Base-by-base conservation (phyloP, 2,797 vertebrate genomes). In the Rhinoraja longicauda region DNA sequence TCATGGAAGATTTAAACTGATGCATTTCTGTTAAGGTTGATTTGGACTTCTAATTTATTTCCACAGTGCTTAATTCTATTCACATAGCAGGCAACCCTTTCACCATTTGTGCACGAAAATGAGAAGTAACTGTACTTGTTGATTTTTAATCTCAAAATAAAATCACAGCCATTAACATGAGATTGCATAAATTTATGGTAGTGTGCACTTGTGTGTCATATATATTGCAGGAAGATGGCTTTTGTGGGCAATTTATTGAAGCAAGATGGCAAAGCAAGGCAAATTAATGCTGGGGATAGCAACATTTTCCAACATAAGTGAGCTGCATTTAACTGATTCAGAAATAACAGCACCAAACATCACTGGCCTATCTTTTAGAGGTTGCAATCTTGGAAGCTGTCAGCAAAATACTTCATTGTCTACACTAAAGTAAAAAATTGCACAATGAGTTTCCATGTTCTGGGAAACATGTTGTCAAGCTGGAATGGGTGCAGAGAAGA, bases 121-220 rank as follows among this genome's bases (percentile, higher is more conserved):
- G 17, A 91, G 21, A 73, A 91, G 64, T 73, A 90, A 73, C 84
- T 88, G 84, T 62, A 64, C 84, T 88, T n/a, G 29, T 13, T 29
- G 39, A 73, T 72, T 73, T 45, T 91, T 91, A 91, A 73, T 73
- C 88, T 91, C 91, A 53, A 91, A 91, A 73, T 29, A 73, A 53
- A 72, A 91, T 26, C 88, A 67, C 21, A 53, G 36, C 39, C 19
- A 91, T 91, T 72, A 72, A 72, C 64, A 53, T 73, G 36, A 91
- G 70, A 53, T 72, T 91, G 70, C 8, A 73, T 24, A 72, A 53
- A 91, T 73, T 53, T 15, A 26, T 45, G 21, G 13, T 53, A 29
- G 39, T 53, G 67, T 45, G 67, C 36, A 39, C 45, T 24, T 12
- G 9, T 53, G 67, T 21, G 13, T 73, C 67, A 53, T 73, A 91